phyloP scores from a whole-genome alignment of 1,140 invertebrate genomes.

The Aricia agestis region DNA sequence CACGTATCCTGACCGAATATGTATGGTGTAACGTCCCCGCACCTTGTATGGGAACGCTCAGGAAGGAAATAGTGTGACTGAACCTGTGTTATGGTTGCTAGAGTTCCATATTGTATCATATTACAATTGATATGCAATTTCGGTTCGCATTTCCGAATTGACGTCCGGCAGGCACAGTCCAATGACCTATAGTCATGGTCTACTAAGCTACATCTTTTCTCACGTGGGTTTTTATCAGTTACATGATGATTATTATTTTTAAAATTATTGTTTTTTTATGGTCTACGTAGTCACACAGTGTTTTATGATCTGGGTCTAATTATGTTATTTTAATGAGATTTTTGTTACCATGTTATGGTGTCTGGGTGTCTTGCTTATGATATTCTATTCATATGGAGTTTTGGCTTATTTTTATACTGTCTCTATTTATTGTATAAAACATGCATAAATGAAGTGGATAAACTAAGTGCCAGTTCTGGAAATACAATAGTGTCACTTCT shows the following conservation, averaged over 20 bases:
- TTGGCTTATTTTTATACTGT: no score
- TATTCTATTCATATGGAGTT: no score
- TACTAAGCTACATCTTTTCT: conserved; percentile 14
- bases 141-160: conserved; percentile 54
- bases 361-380: no score
- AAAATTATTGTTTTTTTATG: not conserved
- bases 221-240: conserved; percentile 12
- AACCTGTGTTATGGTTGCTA: conserved; percentile 37
- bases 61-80: conserved; percentile 66
- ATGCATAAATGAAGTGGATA: not conserved
- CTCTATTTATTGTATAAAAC: no score
- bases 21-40: conserved; percentile 48
- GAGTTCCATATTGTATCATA: not conserved
- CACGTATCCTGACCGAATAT: conserved; percentile 64
- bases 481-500: not conserved
- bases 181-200: conserved; percentile 27
- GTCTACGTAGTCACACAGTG: not conserved
- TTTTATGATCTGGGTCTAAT: not conserved
- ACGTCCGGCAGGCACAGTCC: conserved; percentile 29
- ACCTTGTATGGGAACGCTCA: conserved; percentile 52
- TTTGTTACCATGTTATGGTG: no score
- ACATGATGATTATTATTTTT: not conserved
- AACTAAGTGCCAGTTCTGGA: not conserved
- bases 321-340: not conserved
- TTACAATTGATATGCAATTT: conserved; percentile 61